Percentiles rank a stretch among this genome's conserved stretches.
These are phyloP conservation scores for Therioaphis trifolii DNA, from an alignment of 2,888 invertebrate species.

Conservation along the genomic window DNA sequence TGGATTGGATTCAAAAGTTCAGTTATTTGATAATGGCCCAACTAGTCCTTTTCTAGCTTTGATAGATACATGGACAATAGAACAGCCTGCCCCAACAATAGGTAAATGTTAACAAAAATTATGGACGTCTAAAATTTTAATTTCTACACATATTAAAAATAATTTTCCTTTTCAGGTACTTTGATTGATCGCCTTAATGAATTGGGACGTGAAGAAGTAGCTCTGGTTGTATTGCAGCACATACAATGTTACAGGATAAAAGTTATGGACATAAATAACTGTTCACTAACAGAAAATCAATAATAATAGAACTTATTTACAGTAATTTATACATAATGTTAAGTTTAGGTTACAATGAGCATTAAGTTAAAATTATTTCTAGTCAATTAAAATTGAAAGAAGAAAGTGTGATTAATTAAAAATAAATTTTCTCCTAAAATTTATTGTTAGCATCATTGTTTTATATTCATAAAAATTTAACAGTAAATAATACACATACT, in stretches of 20 bases:
- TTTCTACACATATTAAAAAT: neutral
- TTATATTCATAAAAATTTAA: neutral
- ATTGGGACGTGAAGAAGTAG: slow-evolving; percentile 74
- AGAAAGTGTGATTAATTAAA: slow-evolving; percentile 1
- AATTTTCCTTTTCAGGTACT: slow-evolving; percentile 69
- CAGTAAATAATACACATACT: neutral
- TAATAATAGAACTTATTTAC: slow-evolving; percentile 9
- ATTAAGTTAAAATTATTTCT: slow-evolving; percentile 36
- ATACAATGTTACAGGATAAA: slow-evolving; percentile 70
- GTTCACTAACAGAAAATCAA: slow-evolving; percentile 13
- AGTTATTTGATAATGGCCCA: slow-evolving; percentile 68
- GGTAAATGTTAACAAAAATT: slow-evolving; percentile 15
- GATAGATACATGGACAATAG: slow-evolving; percentile 71
- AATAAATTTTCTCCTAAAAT: slow-evolving; percentile 14
- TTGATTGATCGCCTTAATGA: slow-evolving; percentile 73
- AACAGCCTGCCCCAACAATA: slow-evolving; percentile 60
- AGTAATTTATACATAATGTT: neutral
- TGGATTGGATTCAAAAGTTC: slow-evolving; percentile 73
- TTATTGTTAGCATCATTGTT: slow-evolving; percentile 11
- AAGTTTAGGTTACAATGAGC: slow-evolving; percentile 12
- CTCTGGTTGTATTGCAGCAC: slow-evolving; percentile 73
- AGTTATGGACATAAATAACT: slow-evolving; percentile 28
- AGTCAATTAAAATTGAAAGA: slow-evolving; percentile 54
- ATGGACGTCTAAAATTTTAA: neutral
- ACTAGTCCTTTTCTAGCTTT: slow-evolving; percentile 68